Base-by-base conservation (phyloP, 2,888 invertebrate genomes). In the Habrosyne pyritoides region DNA sequence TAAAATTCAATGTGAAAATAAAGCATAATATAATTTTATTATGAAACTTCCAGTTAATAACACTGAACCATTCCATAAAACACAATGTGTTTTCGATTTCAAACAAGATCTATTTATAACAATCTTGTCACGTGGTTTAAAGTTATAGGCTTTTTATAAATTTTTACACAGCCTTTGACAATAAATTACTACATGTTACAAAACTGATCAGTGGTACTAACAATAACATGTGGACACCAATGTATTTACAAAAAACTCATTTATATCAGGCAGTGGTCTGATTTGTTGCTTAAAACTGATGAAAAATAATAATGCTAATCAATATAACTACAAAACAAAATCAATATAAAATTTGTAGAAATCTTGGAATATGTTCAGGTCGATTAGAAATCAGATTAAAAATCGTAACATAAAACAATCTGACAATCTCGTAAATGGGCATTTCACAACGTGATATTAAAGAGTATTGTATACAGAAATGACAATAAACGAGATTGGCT, bases 21-120 rank as follows among this genome's bases (percentile, higher is more conserved):
- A 91, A 91, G 91, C 91, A 91, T 91, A 91, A 88, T 91, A 91
- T 90, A 91, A 89, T 91, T 91, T 91, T 88, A 91, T 91, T 91
- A 91, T 83, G 91, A 91, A 91, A 91, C 83, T 82, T 89, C 86
- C 91, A 91, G 91, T 91, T 83, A 89, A 90, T 87, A 91, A 87
- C 89, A 91, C 91, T 91, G 91, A 90, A 89, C 86, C 82, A 86
- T 88, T 91, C 83, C 90, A 90, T 89, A 87, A 87, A 89, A 87
- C 84, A 86, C 83, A 81, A 75, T 71, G 85, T 84, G 86, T 87
- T 77, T 83, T 85, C 79, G 84, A 87, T 89, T 89, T 88, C 67
- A 79, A 83, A 88, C 88, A 89, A 88, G 87, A 86, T 83, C 77
- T 78, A 75, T 81, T 78, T 84, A 84, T 77, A 84, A 78, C 80